Conservation (phyloP, 1,140 invertebrate genomes). For the Musca domestica region DNA sequence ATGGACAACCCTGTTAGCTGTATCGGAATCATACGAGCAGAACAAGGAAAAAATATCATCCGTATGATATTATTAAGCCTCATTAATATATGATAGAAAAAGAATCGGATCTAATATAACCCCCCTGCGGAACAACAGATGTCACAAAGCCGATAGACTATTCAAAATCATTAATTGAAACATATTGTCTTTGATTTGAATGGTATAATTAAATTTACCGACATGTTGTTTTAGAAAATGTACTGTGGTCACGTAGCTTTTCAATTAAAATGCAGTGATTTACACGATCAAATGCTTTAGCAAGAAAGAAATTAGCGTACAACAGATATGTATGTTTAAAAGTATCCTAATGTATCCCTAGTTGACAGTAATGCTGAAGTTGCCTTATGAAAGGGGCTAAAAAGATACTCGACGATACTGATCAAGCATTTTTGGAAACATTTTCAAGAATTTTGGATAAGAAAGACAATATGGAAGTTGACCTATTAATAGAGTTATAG, state of each 20-base stretch:
- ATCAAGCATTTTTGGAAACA: background rate
- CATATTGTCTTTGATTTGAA: too few relatives aligned
- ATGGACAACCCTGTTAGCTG: too few relatives aligned
- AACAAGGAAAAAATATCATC: too few relatives aligned
- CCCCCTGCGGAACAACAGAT: too few relatives aligned
- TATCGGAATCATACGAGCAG: too few relatives aligned
- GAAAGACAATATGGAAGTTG: background rate
- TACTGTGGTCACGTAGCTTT: background rate
- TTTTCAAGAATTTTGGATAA: background rate
- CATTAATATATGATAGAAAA: too few relatives aligned
- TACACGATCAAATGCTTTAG: conserved; percentile 2
- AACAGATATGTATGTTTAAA: background rate
- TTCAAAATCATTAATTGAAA: too few relatives aligned
- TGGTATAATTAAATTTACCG: too few relatives aligned
- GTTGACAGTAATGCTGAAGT: background rate
- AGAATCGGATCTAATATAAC: too few relatives aligned
- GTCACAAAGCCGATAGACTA: too few relatives aligned
- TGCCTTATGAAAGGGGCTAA: background rate
- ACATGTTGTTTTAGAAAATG: too few relatives aligned
- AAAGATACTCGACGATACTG: background rate
- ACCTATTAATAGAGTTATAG: background rate
- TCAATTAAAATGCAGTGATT: background rate
- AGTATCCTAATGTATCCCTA: background rate
- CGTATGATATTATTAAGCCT: too few relatives aligned
- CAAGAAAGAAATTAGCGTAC: background rate